Evolutionary conservation across 1,140 invertebrate genomes (phyloP), one percentile per base, ranked within the genome.

Genomic region (Drosophila repletoides): DNA sequence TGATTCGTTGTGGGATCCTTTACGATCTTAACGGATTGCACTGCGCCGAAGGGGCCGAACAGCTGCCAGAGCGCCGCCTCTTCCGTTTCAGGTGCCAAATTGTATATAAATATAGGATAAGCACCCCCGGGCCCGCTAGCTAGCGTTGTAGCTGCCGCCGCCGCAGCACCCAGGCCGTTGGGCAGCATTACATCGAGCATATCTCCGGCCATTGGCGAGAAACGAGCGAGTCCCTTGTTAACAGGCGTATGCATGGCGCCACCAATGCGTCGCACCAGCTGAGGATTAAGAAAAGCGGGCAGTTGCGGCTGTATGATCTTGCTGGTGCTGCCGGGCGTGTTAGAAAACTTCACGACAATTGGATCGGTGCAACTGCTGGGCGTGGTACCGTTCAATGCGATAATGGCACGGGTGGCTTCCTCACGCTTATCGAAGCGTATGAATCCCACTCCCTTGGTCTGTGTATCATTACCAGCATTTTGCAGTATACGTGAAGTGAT

Each of bases 21-120:
- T 86, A 99, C 98, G 74, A 98, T 96, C 93, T 99, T 99, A 67
- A 99, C 98, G 84, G 96, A 98, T 91, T 99, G 97, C 81, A 99
- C 98, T 81, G 98, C 98, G 86, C 98, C 98, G 91, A 99, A 99
- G 40, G 98, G 98, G 45, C 98, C 98, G 91, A 99, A 99, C 64
- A 99, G 92, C 91, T 99, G 97, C 98, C 98, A 99, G 58, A 99
- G 92, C 52, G 98, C 96, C 90, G 97, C 96, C 91, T 99, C 98
- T 91, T 99, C 98, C 0, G 98, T 98, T 91, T 99, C 98, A 2
- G 98, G 97, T 12, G 97, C 97, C 87, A 99, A 92, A 92, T 99
- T 99, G 93, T 99, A 99, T 45, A 99, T 97, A 91, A 99, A 99
- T 91, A 99, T 98, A 91, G 97, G 98, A 96, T 97, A 99, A 48